Evolutionary conservation across 2,797 vertebrate genomes (phyloP), one percentile per base, ranked within the genome.

Genomic region (Gallinago nigripennis): DNA sequence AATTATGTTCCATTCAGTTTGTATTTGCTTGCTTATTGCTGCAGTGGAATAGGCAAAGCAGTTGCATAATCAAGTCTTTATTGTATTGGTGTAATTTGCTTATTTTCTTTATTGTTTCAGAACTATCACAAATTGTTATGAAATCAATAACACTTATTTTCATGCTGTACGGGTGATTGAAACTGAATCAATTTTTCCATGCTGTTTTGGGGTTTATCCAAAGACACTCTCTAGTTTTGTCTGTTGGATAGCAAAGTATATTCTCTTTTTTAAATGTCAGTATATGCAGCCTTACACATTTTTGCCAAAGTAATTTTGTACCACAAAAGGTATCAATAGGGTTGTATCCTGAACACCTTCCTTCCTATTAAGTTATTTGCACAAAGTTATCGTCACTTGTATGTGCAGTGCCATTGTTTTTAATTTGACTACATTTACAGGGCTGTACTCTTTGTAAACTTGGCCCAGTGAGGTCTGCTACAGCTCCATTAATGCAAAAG

Each of bases 101-200:
- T 92, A 57, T 94, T 94, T 94, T 91, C 88, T 92, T 92, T 95
- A 94, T 94, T 94, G 77, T 93, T 91, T 95, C 86, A 90, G 82
- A 95, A 82, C 82, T 84, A 73, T 92, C 82, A 93, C 66, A 95
- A 82, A 92, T 91, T 79, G 76, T 97, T 94, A 91, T 71, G 81
- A 92, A 96, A 86, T 86, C 65, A 90, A 71, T 95, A 95, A 65
- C 46, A 65, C 76, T 87, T 93, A 64, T 89, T 92, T 97, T 96
- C 61, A 4, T 83, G 70, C 78, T 92, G 53, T 56, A 79, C 91
- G 61, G 61, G 51, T 91, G 57, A 83, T 28, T 94, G 60, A 85
- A 95, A 88, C 70, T 68, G 57, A 91, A 64, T 71, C 60, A 94
- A 31, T 90, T 90, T 90, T 90, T 90, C 75, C 0, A 0, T 65